These are phyloP conservation scores for Drosophila novamexicana DNA, from an alignment of 1,140 invertebrate species.

Conservation along the genomic window DNA sequence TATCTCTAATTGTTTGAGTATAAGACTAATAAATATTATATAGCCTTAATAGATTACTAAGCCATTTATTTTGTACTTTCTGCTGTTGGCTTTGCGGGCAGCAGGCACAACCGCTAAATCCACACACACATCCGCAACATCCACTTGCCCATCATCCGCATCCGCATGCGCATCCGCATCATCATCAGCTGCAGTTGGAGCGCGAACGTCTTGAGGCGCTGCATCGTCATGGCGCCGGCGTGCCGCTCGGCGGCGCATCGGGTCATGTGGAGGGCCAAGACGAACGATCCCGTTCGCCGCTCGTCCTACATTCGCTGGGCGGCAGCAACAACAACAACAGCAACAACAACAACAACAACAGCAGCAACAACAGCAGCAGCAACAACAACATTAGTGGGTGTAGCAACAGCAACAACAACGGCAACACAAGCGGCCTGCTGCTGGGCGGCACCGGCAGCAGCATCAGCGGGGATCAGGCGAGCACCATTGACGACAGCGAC, in stretches of 20 bases:
- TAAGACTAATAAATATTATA: not conserved
- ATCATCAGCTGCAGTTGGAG: constrained; percentile 48
- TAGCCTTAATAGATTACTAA: too few species aligned
- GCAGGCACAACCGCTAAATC: constrained; percentile 23
- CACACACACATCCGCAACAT: constrained; percentile 30
- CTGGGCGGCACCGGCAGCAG: constrained; percentile 70
- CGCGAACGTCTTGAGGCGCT: constrained; percentile 36
- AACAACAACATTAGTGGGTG: constrained; percentile 30
- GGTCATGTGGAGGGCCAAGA: constrained; percentile 48
- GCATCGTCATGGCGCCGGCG: constrained; percentile 39
- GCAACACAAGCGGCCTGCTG: constrained; percentile 44
- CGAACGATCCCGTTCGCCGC: constrained; percentile 79
- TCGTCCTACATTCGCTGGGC: constrained; percentile 57
- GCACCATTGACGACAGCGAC: constrained; percentile 81
- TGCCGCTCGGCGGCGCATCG: constrained; percentile 15
- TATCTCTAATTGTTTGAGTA: too few species aligned
- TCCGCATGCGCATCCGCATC: constrained; percentile 43
- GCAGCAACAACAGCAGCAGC: constrained; percentile 40
- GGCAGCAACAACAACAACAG: constrained; percentile 36
- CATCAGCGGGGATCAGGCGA: constrained; percentile 77
- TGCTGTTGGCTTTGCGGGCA: not conserved
- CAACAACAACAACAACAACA: constrained; percentile 25
- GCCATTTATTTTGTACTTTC: not conserved
- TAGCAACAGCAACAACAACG: constrained; percentile 46
- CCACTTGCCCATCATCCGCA: constrained; percentile 35